Conservation (phyloP, 2,113 vertebrate genomes). For the Semicossyphus pulcher region DNA sequence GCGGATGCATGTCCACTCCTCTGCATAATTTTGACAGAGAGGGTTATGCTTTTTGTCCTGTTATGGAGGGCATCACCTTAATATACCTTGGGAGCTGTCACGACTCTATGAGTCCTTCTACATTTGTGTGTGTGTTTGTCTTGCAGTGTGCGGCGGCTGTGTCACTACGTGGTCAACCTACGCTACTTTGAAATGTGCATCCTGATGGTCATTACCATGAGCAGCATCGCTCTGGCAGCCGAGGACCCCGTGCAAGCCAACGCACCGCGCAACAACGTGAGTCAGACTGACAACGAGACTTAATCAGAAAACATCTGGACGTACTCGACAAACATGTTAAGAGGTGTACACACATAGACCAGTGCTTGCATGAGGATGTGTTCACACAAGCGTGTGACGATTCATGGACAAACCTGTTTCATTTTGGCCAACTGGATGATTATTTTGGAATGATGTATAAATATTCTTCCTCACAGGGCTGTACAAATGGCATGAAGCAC, state of each 20-base stretch:
- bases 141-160: slow-evolving; percentile 90
- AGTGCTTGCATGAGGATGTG: slow-evolving; percentile 4
- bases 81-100: neutral
- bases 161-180: slow-evolving; percentile 95
- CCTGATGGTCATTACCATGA: slow-evolving; percentile 95
- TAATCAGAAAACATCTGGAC: slow-evolving; percentile 37
- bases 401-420: neutral
- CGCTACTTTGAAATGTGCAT: slow-evolving; percentile 98
- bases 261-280: slow-evolving; percentile 92
- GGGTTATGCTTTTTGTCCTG: neutral
- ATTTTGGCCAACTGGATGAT: slow-evolving; percentile 28
- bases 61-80: slow-evolving; percentile 10
- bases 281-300: slow-evolving; percentile 59
- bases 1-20: neutral
- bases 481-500: neutral
- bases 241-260: slow-evolving; percentile 93
- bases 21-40: neutral
- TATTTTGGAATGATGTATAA: slow-evolving; percentile 26
- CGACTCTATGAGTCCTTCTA: neutral
- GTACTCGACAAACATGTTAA: slow-evolving; percentile 17
- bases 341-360: neutral
- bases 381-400: neutral
- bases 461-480: neutral
- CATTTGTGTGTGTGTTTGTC: neutral
- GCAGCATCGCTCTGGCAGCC: slow-evolving; percentile 96